A percentile compares a stretch with the other conserved stretches of the same genome.
These are phyloP conservation scores for Vulpes lagopus DNA, from an alignment of 2,113 vertebrate genomes.

Conservation along the genomic window DNA sequence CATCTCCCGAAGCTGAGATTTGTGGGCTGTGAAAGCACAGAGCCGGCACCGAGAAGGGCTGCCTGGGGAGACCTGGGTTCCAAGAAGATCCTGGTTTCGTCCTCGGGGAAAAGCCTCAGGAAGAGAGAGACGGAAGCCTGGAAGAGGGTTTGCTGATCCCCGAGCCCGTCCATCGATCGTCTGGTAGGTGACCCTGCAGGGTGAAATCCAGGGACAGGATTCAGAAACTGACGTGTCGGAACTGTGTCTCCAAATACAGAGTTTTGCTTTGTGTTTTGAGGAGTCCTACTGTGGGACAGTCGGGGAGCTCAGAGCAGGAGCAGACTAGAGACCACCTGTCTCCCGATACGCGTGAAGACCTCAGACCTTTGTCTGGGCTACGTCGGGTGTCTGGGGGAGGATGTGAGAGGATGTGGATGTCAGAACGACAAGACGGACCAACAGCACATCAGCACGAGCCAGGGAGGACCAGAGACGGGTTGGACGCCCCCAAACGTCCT, in stretches of 20 bases:
- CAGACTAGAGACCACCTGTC: background rate
- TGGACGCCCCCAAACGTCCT: fast-evolving
- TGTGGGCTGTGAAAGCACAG: background rate
- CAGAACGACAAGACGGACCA: background rate
- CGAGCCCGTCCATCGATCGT: background rate
- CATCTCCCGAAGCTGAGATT: background rate
- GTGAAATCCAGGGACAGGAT: background rate
- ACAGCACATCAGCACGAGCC: background rate
- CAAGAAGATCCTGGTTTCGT: background rate
- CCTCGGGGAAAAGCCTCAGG: background rate
- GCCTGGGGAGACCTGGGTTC: background rate
- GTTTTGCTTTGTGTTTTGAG: background rate
- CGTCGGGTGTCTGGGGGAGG: too few species aligned
- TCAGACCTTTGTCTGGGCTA: background rate
- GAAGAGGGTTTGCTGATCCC: background rate
- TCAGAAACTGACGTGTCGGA: background rate
- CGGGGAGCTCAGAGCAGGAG: background rate
- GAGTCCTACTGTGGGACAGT: background rate
- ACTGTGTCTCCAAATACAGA: background rate
- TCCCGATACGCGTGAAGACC: background rate
- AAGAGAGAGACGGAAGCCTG: background rate
- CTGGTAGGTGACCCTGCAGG: background rate
- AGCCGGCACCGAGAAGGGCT: background rate
- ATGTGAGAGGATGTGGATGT: background rate
- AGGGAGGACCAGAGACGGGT: background rate